Evolutionary conservation across 2,888 invertebrate genomes (phyloP), one percentile per base, ranked within the genome.

Genomic region (Drosophila borealis): DNA sequence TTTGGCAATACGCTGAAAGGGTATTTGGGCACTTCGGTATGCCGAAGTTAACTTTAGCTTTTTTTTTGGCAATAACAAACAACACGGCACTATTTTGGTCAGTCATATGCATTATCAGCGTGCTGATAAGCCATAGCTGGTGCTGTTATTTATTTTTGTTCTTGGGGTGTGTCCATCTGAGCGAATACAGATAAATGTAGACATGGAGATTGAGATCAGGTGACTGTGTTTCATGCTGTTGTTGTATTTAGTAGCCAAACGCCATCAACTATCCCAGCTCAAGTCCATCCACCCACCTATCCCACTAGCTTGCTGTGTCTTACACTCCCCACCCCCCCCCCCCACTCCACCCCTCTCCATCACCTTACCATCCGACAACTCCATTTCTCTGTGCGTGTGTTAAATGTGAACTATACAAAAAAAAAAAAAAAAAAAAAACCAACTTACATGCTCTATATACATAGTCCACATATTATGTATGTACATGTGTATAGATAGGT

Each of bases 381-480:
- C 34, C 51, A 34, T 54, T 41, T 53, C 37, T 53, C 21, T 73
- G 50, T 74, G 61, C 66, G 71, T 55, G 50, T 66, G 19, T 55
- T 62, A 45, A 53, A 44, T 73, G 61, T 67, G 68, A 53, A 37
- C 10, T 14, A 19, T 39, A 45, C 4, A 21, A 34, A 21, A 8
- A 46, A 5, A 21, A 11, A 21, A 19, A 34, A 21, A 19, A 34
- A 34, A 13, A 13, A 13, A 6, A 19, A 42, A 19, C 42, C 41
- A 41, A 25, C 36, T 44, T 50, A 41, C 37, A 37, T 54, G 44
- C 45, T 54, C 48, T 37, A 48, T 37, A 48, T 42, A 19, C 44
- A 51, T 57, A 36, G 29, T 19, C 17, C 33, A 48, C 36, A 19
- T 55, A 55, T 51, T 19, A 42, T 49, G 34, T 46, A 39, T 65